Base-by-base conservation (phyloP, 2,113 vertebrate genomes). In the Ceratotherium simum region DNA sequence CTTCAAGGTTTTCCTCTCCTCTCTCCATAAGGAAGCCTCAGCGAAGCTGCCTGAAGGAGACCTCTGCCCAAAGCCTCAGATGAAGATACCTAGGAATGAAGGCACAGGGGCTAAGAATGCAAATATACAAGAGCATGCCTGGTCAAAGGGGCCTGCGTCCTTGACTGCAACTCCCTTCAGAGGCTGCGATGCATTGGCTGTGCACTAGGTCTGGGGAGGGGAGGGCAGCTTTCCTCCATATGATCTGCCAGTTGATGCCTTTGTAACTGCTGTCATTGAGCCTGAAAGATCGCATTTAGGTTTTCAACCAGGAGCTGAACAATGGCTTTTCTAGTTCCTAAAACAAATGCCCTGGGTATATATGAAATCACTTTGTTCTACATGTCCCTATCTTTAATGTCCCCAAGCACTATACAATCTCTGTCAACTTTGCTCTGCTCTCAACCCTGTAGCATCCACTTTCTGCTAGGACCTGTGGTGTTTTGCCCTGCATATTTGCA, bases 131-230 rank as follows among this genome's bases (percentile, higher is more conserved):
- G 9, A 62, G 72, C 8, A 5, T 48, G 72, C 18, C 39, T 6
- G 33, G 33, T 31, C 14, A 27, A 75, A 75, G 29, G 31, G 31
- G 21, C 5, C 23, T 39, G 4, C 20, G 20, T 33, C 27, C 48
- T 60, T 48, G 29, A 9, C 25, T 46, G 7, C 4, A 60, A 23
- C 9, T n/a, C 2, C 7, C 67, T 58, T 69, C 20, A 51, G 62
- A 29, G 18, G 25, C 18, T 2, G 0, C 5, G 2, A 21, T 5
- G 29, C 2, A 1, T 3, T 69, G 9, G 8, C 9, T 39, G 21
- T 25, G 23, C 13, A 8, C 31, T 29, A 42, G 17, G 16, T 5
- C 13, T 39, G 31, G 29, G 20, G 13, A 14, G 14, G 62, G 1
- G 8, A 36, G 9, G 13, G 8, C 14, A 31, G 9, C 6, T 36